phyloP scores from a whole-genome alignment of 2,797 vertebrate genomes.

The Sylvia borin region DNA sequence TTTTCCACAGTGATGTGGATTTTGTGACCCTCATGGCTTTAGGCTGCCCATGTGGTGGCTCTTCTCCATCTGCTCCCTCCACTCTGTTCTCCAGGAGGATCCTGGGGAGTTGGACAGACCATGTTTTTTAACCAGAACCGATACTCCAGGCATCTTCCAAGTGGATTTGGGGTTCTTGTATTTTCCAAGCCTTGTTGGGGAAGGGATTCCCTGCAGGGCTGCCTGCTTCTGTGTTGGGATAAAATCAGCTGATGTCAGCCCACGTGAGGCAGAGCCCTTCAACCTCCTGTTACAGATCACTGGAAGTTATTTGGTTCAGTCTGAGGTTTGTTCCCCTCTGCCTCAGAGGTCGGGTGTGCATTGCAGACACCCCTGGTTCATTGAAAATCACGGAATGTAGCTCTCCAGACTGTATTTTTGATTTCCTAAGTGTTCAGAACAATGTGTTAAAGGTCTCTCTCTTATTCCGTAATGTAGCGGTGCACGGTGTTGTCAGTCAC shows the following conservation, averaged over 20 bases:
- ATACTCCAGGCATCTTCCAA: too few species aligned
- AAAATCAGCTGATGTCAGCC: background rate
- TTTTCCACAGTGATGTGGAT: background rate
- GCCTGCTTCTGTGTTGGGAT: background rate
- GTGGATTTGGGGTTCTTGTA: background rate
- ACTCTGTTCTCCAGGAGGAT: background rate
- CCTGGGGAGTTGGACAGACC: too few species aligned
- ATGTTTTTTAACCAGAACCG: background rate
- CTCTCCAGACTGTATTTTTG: constrained; percentile 37
- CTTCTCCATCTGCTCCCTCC: background rate
- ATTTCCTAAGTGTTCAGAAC: constrained; percentile 27
- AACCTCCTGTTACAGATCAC: background rate
- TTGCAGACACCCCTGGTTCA: constrained; percentile 33
- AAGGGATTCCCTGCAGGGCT: background rate
- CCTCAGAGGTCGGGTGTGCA: background rate
- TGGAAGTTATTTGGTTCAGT: background rate
- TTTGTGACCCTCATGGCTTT: background rate
- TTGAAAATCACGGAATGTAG: constrained; percentile 9
- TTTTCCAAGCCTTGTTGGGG: background rate
- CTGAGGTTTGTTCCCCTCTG: background rate
- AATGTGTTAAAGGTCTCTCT: constrained; percentile 1
- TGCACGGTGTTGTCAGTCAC: background rate
- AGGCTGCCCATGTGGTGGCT: background rate
- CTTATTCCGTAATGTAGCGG: background rate
- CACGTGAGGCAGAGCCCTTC: background rate